Base-by-base conservation (phyloP, 2,888 invertebrate genomes). In the Ypsolopha sequella region DNA sequence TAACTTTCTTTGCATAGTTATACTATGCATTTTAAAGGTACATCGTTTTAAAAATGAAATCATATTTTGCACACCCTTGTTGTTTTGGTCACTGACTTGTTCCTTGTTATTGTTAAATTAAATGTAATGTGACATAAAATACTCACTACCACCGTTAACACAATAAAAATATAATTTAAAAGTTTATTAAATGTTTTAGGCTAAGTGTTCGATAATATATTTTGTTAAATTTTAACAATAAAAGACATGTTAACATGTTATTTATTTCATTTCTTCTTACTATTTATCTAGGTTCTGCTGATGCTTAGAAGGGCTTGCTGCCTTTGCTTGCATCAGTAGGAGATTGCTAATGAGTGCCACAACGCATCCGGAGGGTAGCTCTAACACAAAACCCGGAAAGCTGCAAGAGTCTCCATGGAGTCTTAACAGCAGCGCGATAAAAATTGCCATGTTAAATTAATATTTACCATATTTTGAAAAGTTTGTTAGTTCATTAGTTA, bases 141-240 rank as follows among this genome's bases (percentile, higher is more conserved):
- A 59, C 55, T 24, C 34, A 48, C 48, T 48, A 48, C 48, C 48
- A 48, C 48, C 38, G 48, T 48, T 48, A 48, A 48, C 14, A 39
- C 36, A 48, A 13, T 14, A 38, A 48, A 56, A 53, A 34, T 51
- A 24, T 24, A 35, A 65, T 60, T 67, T 66, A 68, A 67, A 65
- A 62, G 58, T 66, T 70, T 68, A 70, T 46, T 34, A 38, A 14
- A 9, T 73, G 70, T 71, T 70, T 61, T 76, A 74, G 70, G 64
- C 59, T 75, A 76, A 80, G 76, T 73, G 71, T 78, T 80, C 70
- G 60, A 70, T 76, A 72, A 79, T 79, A 76, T 76, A 75, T 80
- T 79, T 82, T 82, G 75, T 80, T 80, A 77, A 78, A 74, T 59
- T 78, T 81, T 82, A 84, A 84, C 80, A 85, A 77, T 85, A 84